Percentiles rank a stretch among this genome's conserved stretches.
These are phyloP conservation scores for Vandiemenella viatica DNA, from an alignment of 2,888 invertebrate species.

Conservation along the genomic window DNA sequence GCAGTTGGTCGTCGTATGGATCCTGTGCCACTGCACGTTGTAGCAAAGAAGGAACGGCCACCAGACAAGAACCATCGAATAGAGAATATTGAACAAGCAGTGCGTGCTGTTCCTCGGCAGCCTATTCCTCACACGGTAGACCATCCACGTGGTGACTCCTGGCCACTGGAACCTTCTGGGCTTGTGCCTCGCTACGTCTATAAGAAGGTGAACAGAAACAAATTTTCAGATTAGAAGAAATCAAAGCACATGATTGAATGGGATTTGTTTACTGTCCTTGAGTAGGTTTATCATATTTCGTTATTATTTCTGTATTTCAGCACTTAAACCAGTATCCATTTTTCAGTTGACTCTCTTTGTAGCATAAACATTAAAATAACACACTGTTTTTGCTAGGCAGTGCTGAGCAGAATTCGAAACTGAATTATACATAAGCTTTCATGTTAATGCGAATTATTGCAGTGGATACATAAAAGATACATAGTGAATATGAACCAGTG, in stretches of 20 bases:
- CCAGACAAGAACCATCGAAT: slow-evolving; percentile 36
- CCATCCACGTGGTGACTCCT: slow-evolving; percentile 44
- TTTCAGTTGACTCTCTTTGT: too few relatives aligned
- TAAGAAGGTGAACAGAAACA: slow-evolving; percentile 30
- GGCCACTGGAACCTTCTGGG: slow-evolving; percentile 45
- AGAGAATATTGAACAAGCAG: slow-evolving; percentile 43
- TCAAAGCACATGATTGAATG: neutral
- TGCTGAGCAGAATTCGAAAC: too few relatives aligned
- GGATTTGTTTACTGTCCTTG: neutral
- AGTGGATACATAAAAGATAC: too few relatives aligned
- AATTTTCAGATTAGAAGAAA: neutral
- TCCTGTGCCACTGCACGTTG: slow-evolving; percentile 23
- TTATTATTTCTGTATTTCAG: too few relatives aligned
- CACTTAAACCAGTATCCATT: too few relatives aligned
- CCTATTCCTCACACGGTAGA: slow-evolving; percentile 43
- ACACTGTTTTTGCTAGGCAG: too few relatives aligned
- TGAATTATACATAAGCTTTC: too few relatives aligned
- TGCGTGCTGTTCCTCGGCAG: slow-evolving; percentile 36
- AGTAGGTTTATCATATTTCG: neutral
- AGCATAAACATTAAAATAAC: too few relatives aligned
- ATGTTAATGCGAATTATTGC: too few relatives aligned
- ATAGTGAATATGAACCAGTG: too few relatives aligned
- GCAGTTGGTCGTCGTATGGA: neutral
- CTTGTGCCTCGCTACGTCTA: slow-evolving; percentile 49
- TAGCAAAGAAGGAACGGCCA: slow-evolving; percentile 24